These are phyloP conservation scores for Bubo scandiacus DNA, from an alignment of 2,113 vertebrate species.

Conservation along the genomic window DNA sequence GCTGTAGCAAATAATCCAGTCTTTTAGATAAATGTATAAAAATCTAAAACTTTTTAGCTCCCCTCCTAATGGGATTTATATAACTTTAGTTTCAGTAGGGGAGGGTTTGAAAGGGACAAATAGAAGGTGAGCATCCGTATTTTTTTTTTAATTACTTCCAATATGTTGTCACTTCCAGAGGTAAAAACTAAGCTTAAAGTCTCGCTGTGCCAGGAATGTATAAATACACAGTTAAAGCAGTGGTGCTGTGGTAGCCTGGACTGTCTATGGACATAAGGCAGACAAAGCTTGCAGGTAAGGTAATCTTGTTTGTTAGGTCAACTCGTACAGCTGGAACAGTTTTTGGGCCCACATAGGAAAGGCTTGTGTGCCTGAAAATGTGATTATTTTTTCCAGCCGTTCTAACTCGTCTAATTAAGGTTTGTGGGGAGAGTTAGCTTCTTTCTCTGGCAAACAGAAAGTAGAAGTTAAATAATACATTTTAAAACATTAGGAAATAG, in stretches of 20 bases:
- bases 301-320: constrained; percentile 19
- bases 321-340: not conserved
- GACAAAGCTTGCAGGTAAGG: not conserved
- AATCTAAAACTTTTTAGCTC: not conserved
- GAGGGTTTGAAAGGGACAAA: not conserved
- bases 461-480: not conserved
- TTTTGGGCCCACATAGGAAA: not conserved
- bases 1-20: not conserved
- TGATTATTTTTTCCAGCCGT: constrained; percentile 7
- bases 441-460: constrained; percentile 9
- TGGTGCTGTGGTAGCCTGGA: not conserved
- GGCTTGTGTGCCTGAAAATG: not conserved
- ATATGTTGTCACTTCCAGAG: constrained; percentile 10
- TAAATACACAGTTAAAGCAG: not conserved
- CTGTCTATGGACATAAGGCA: constrained; percentile 13
- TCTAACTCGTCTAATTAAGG: not conserved
- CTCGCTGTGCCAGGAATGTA: not conserved
- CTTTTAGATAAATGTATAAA: not conserved
- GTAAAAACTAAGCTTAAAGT: constrained; percentile 14
- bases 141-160: not conserved
- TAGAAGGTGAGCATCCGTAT: not conserved
- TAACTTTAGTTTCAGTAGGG: not conserved
- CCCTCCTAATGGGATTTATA: constrained; percentile 17
- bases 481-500: not conserved
- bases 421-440: not conserved